Conservation (phyloP, 2,797 vertebrate species). For the Sebastolobus alascanus region DNA sequence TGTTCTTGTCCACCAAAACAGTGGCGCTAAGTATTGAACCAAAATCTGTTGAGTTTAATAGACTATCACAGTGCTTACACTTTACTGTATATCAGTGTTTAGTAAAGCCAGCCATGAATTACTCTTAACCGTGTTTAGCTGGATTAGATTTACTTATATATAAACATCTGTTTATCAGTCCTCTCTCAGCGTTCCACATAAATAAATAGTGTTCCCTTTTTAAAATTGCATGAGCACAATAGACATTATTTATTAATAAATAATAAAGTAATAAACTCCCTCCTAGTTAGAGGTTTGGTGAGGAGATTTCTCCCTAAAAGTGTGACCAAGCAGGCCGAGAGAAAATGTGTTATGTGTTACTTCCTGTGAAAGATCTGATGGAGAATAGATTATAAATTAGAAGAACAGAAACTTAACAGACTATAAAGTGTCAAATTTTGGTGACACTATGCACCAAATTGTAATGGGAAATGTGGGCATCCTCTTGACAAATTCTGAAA, state of each 20-base stretch:
- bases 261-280: background rate
- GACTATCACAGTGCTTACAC: constrained; percentile 4
- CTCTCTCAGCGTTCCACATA: background rate
- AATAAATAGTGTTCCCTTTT: background rate
- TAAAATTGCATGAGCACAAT: background rate
- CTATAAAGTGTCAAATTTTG: background rate
- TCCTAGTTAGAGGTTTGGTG: background rate
- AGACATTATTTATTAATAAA: background rate
- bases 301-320: background rate
- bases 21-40: background rate
- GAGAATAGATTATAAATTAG: background rate
- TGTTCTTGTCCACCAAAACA: background rate
- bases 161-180: background rate
- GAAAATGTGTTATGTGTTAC: background rate
- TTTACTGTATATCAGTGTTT: background rate
- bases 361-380: background rate
- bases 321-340: background rate
- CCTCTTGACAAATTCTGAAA: background rate
- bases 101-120: background rate
- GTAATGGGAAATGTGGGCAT: background rate
- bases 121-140: background rate
- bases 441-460: background rate
- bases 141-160: constrained; percentile 1
- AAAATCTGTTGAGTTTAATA: background rate
- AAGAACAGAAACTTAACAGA: background rate